phyloP scores from a whole-genome alignment of 2,797 vertebrate species.

The Rhinella marina region DNA sequence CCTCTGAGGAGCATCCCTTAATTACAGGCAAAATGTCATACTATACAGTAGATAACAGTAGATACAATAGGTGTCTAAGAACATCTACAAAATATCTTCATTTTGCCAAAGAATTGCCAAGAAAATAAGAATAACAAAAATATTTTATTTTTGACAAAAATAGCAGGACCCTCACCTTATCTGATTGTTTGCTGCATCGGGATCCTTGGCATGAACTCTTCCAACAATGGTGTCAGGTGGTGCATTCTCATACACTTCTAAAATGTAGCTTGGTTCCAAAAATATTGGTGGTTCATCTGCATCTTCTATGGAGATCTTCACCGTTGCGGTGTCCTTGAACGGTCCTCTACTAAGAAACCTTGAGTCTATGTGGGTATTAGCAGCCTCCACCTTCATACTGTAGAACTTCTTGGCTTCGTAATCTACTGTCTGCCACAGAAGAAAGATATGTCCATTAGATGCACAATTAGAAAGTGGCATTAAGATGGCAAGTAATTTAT shows the following conservation, averaged over 20 bases:
- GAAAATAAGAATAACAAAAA: not conserved
- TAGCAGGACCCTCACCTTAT: slow-evolving; percentile 79
- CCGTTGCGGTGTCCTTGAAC: slow-evolving; percentile 92
- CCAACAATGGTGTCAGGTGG: slow-evolving; percentile 87
- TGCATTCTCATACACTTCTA: slow-evolving; percentile 94
- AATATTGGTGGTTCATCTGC: slow-evolving; percentile 94
- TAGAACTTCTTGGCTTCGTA: slow-evolving; percentile 92
- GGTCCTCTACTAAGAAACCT: slow-evolving; percentile 92
- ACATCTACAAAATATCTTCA: too few species aligned
- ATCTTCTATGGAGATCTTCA: slow-evolving; percentile 93
- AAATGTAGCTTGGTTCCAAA: slow-evolving; percentile 83
- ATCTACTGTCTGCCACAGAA: slow-evolving; percentile 84
- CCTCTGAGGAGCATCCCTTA: too few species aligned
- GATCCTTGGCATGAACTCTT: slow-evolving; percentile 94
- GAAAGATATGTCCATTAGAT: slow-evolving; percentile 63
- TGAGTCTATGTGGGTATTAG: slow-evolving; percentile 87
- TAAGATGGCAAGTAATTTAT: not conserved
- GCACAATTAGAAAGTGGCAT: not conserved
- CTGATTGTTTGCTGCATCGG: slow-evolving; percentile 88
- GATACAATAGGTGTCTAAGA: too few species aligned
- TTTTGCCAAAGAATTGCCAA: not conserved
- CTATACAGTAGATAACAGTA: too few species aligned
- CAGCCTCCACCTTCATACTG: slow-evolving; percentile 91
- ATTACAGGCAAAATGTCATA: too few species aligned
- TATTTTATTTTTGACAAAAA: not conserved